Evolutionary conservation across 2,113 vertebrate genomes (phyloP), one percentile per base, ranked within the genome.

Genomic region (Lipophrys pholis): DNA sequence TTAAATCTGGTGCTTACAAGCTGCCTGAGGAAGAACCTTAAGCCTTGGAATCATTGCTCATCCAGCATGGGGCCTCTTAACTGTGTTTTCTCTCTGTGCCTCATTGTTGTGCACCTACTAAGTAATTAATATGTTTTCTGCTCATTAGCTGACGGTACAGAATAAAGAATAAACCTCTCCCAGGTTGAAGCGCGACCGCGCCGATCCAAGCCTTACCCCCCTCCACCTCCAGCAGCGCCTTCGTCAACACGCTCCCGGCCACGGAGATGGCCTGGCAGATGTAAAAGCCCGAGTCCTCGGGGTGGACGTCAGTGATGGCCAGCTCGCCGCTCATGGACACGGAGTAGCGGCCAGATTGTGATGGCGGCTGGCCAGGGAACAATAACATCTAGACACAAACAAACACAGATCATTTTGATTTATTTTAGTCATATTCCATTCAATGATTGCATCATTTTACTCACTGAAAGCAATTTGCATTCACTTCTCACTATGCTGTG

Each of bases 261-360:
- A 99, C 96, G 70, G 97, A 99, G 87, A 99, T 95, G 70, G 97
- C 98, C 93, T 99, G 98, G 89, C 98, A 99, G 83, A 98, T 95
- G 55, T 99, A 99, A 83, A 97, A 97, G 2, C 98, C 98, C 6
- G 96, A 95, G 86, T 99, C 98, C 67, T 98, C 97, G 0, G 95
- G 87, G 88, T 98, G 96, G 75, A 97, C 95, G 6, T 95, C 96
- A 5, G 94, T 93, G 85, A 99, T 95, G 60, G 96, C 96, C 85
- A 99, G 95, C 69, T 98, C 97, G 21, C 98, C 98, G 5, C 92
- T 96, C 91, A 97, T 97, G 66, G 97, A 97, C 49, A 99, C 98
- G 0, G 97, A 97, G 83, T 98, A 97, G 9, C 97, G 95, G 60
- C 96, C 98, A 8, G 95, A 95, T 62, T 95, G 96, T 36, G 97